Evolutionary conservation across 2,797 vertebrate genomes (phyloP).

Genomic region (Sphaeramia orbicularis): DNA sequence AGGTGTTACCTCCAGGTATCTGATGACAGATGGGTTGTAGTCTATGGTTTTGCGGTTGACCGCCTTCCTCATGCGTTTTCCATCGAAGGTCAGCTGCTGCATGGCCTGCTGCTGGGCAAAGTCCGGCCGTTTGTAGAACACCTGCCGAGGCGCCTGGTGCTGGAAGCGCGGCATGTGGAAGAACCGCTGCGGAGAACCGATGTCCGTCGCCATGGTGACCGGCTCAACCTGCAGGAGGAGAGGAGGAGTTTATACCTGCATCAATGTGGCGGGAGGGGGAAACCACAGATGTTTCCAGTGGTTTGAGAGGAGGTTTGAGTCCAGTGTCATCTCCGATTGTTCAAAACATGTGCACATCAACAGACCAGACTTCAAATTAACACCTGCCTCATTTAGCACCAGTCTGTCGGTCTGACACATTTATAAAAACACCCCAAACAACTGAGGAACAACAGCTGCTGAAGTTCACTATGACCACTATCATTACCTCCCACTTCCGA

Average conservation of each 20-base stretch:
- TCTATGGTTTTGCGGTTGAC: constrained; percentile 99
- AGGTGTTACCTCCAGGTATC: constrained; percentile 91
- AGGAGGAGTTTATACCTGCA: background rate
- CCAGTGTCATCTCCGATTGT: no score
- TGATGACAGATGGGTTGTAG: constrained; percentile 98
- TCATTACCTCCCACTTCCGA: no score
- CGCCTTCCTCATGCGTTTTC: constrained; percentile 99
- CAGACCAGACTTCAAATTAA: no score
- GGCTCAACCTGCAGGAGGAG: constrained; percentile 36
- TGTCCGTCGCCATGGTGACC: constrained; percentile 95
- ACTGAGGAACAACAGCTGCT: no score
- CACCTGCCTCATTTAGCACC: no score
- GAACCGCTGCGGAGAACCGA: constrained; percentile 96
- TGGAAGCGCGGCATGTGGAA: constrained; percentile 99
- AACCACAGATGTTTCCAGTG: no score
- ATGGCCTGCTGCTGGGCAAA: constrained; percentile 98
- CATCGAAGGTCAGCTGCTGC: constrained; percentile 99
- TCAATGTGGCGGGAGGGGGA: no score
- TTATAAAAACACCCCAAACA: no score
- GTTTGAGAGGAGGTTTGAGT: no score
- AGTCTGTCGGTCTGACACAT: no score
- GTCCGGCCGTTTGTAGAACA: constrained; percentile 98
- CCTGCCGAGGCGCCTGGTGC: constrained; percentile 96
- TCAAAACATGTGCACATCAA: no score
- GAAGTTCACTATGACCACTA: no score